These are phyloP conservation scores for Hippocampus guttulatus DNA, from an alignment of 2,113 vertebrate species.

Conservation along the genomic window DNA sequence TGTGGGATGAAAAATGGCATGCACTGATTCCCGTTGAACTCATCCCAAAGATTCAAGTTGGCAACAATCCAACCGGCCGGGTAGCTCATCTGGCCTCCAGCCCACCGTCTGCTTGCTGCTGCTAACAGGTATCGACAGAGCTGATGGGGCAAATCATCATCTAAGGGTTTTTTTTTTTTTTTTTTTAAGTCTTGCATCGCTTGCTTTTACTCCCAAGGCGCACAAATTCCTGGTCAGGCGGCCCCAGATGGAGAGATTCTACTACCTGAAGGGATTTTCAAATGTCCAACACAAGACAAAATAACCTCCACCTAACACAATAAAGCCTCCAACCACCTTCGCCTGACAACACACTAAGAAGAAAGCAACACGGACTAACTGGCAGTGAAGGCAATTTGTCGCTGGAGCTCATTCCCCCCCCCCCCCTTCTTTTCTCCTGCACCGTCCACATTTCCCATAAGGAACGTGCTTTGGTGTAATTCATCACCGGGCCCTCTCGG, in stretches of 20 bases:
- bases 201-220: constrained; percentile 34
- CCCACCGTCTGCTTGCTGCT: constrained; percentile 32
- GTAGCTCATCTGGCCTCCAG: constrained; percentile 43
- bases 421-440: constrained; percentile 48
- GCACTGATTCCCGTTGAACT: constrained; percentile 38
- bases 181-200: constrained; percentile 19
- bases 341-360: constrained; percentile 50
- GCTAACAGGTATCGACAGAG: constrained; percentile 57
- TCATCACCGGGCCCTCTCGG: constrained; percentile 68
- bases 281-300: constrained; percentile 53
- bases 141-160: constrained; percentile 55
- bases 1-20: constrained; percentile 41
- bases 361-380: constrained; percentile 61
- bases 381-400: constrained; percentile 73
- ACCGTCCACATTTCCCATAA: constrained; percentile 74
- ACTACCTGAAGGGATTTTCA: constrained; percentile 54
- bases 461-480: constrained; percentile 67
- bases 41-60: constrained; percentile 52
- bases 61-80: constrained; percentile 45
- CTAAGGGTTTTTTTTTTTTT: constrained; percentile 23
- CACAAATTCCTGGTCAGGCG: constrained; percentile 22
- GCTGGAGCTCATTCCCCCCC: constrained; percentile 51
- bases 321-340: constrained; percentile 30
- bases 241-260: constrained; percentile 33
- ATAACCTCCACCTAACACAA: constrained; percentile 62